Evolutionary conservation across 2,888 invertebrate genomes (phyloP).

Genomic region (Fragum whitleyi): DNA sequence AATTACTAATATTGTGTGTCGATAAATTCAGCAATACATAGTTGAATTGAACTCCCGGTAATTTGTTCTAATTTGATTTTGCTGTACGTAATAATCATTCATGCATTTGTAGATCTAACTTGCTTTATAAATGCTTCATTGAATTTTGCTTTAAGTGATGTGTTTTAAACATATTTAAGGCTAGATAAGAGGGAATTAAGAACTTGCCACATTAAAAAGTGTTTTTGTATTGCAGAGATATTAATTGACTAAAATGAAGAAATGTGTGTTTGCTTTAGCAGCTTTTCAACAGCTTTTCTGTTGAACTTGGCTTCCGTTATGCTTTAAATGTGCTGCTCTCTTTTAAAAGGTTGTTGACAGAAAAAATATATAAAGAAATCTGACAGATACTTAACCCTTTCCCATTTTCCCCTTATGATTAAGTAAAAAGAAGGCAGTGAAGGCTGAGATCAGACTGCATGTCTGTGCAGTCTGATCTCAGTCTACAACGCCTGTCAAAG

Average conservation of each 20-base stretch:
- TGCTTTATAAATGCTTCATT: not conserved
- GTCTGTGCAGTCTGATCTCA: no score
- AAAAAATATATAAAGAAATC: not conserved
- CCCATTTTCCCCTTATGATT: no score
- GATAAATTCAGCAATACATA: no score
- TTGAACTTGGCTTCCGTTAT: not conserved
- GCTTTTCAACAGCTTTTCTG: not conserved
- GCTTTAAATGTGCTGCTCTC: not conserved
- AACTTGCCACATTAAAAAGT: not conserved
- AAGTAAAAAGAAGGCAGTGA: no score
- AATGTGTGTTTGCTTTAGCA: not conserved
- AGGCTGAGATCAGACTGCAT: no score
- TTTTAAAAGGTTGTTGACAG: not conserved
- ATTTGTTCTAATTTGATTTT: no score
- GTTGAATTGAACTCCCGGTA: no score
- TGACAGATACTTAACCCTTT: not conserved
- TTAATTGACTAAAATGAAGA: not conserved
- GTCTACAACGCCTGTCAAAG: no score
- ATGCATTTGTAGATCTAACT: not conserved
- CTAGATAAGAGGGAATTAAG: not conserved
- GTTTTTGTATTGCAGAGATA: not conserved
- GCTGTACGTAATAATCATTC: not conserved
- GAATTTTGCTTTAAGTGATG: not conserved
- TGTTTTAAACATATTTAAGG: not conserved
- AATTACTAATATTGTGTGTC: no score